Conservation (phyloP, 1,140 invertebrate genomes). For the Chelonus insularis region DNA sequence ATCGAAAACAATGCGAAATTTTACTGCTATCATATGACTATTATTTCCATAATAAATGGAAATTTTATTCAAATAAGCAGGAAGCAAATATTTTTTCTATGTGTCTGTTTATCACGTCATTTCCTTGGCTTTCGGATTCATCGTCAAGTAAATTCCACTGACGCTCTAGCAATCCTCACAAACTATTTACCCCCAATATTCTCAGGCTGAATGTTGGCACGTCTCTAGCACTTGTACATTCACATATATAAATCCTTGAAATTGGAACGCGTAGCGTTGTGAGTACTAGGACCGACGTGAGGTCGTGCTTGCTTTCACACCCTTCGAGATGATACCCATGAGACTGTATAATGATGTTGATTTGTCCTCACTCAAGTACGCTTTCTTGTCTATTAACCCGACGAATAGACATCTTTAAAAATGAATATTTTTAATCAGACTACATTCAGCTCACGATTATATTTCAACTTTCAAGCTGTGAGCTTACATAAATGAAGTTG, state of each 20-base stretch:
- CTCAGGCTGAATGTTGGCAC: constrained; percentile 10
- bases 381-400: constrained; percentile 17
- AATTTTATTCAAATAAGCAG: no score
- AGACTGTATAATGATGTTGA: constrained; percentile 22
- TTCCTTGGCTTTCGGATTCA: background rate
- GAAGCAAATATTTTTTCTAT: no score
- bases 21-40: no score
- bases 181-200: constrained; percentile 18
- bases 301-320: constrained; percentile 8
- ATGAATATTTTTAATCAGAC: no score
- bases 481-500: no score
- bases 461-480: no score
- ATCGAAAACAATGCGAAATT: no score
- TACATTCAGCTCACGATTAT: no score
- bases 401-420: background rate
- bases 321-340: constrained; percentile 6
- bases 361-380: constrained; percentile 16
- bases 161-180: constrained; percentile 12
- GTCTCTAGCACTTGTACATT: constrained; percentile 19
- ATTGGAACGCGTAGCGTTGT: constrained; percentile 16
- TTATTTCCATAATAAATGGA: no score
- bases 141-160: constrained; percentile 6
- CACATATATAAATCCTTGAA: constrained; percentile 23
- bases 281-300: constrained; percentile 1
- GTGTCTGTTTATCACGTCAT: constrained; percentile 8